phyloP scores from a whole-genome alignment of 2,888 invertebrate species.

The Eudemis profundana region DNA sequence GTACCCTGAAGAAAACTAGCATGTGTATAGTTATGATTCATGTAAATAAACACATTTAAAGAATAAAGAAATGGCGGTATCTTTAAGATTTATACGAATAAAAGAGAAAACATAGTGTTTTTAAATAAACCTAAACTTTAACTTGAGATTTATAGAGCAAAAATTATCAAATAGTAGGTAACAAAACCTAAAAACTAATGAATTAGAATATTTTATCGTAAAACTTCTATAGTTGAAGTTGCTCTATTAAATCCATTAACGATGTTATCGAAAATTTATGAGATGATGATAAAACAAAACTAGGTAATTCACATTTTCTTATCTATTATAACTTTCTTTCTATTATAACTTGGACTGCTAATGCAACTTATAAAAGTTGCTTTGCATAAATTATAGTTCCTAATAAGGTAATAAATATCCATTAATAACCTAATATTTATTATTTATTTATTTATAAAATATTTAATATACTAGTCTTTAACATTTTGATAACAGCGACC shows the following conservation, averaged over 20 bases:
- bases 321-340: background rate
- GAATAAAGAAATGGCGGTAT: no score
- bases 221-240: background rate
- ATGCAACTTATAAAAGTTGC: background rate
- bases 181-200: conserved; percentile 16
- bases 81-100: no score
- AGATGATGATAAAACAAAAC: background rate
- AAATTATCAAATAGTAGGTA: background rate
- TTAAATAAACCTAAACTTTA: no score
- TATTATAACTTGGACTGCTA: background rate
- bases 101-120: no score
- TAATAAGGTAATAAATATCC: background rate
- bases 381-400: background rate
- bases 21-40: no score
- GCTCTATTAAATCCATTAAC: conserved; percentile 1
- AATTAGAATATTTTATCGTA: conserved; percentile 2
- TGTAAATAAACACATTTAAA: no score
- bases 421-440: background rate
- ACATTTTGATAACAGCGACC: conserved; percentile 21
- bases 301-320: conserved; percentile 7
- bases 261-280: background rate
- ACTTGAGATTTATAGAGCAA: background rate
- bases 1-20: no score
- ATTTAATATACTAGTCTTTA: no score
- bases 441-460: no score